These are phyloP conservation scores for Halcyon badia DNA, from an alignment of 2,797 vertebrate genomes.

Conservation along the genomic window DNA sequence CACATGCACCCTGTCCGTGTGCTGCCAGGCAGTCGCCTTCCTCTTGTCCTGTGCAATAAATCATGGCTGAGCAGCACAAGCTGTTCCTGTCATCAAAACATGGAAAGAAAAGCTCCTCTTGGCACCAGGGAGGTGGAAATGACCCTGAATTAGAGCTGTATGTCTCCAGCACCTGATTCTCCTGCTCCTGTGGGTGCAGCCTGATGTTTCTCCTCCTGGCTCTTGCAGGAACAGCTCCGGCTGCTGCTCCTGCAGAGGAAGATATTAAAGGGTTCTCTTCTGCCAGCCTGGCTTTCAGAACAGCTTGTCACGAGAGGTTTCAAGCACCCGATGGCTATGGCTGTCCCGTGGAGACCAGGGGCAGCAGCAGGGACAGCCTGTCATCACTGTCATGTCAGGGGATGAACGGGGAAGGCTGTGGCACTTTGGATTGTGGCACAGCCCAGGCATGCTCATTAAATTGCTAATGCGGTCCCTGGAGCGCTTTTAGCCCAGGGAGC, in stretches of 20 bases:
- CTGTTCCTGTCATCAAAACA: constrained; percentile 48
- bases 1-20: neutral
- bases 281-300: neutral
- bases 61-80: constrained; percentile 49
- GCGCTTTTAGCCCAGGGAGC: neutral
- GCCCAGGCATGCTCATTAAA: rapidly evolving
- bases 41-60: constrained; percentile 30
- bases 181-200: neutral
- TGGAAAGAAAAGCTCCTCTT: neutral
- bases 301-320: neutral
- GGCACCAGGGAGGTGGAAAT: neutral
- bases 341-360: neutral
- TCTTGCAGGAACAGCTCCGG: neutral
- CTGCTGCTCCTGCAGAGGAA: neutral
- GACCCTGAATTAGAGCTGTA: constrained; percentile 46
- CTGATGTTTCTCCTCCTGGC: neutral
- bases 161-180: constrained; percentile 11
- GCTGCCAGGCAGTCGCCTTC: neutral
- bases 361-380: neutral
- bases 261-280: neutral
- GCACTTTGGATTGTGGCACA: neutral
- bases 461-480: rapidly evolving
- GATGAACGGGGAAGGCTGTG: neutral
- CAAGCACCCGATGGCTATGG: neutral
- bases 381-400: neutral